These are phyloP conservation scores for Ctenicera cuprea DNA, from an alignment of 2,888 invertebrate genomes.

Conservation along the genomic window DNA sequence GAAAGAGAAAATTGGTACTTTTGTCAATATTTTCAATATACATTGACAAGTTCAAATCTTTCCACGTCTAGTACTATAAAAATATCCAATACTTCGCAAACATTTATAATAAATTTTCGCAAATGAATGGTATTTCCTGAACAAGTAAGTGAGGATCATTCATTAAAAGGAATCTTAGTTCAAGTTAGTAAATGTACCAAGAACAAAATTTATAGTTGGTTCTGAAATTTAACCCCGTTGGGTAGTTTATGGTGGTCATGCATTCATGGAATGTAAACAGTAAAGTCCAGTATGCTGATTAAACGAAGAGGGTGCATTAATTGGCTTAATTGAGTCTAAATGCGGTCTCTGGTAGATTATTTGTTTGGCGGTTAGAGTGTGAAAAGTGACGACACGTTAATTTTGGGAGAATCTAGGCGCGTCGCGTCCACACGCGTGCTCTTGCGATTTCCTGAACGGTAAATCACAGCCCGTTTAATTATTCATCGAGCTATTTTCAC, in stretches of 20 bases:
- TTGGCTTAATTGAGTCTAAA: slow-evolving; percentile 43
- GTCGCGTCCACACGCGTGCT: slow-evolving; percentile 15
- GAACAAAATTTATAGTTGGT: too few species aligned
- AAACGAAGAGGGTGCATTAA: slow-evolving; percentile 44
- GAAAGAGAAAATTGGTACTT: too few species aligned
- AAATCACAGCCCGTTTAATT: slow-evolving; percentile 32
- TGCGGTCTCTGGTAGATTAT: slow-evolving; percentile 36
- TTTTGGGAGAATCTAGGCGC: slow-evolving; percentile 11
- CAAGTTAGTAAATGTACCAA: too few species aligned
- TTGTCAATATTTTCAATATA: too few species aligned
- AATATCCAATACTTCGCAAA: too few species aligned
- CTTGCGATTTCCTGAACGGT: slow-evolving; percentile 13
- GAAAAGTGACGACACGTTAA: slow-evolving; percentile 37
- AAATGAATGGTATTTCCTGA: too few species aligned
- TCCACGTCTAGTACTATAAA: too few species aligned
- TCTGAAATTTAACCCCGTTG: too few species aligned
- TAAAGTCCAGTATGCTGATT: slow-evolving; percentile 24
- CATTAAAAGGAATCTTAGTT: too few species aligned
- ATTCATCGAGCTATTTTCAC: slow-evolving; percentile 31
- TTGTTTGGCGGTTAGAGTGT: slow-evolving; percentile 35
- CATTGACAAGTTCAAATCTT: too few species aligned
- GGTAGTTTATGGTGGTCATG: slow-evolving; percentile 15
- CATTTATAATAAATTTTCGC: too few species aligned
- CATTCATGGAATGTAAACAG: slow-evolving; percentile 36
- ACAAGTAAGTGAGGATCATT: too few species aligned